Evolutionary conservation across 2,113 vertebrate genomes (phyloP), one percentile per base, ranked within the genome.

Genomic region (Tachuris rubrigastra): DNA sequence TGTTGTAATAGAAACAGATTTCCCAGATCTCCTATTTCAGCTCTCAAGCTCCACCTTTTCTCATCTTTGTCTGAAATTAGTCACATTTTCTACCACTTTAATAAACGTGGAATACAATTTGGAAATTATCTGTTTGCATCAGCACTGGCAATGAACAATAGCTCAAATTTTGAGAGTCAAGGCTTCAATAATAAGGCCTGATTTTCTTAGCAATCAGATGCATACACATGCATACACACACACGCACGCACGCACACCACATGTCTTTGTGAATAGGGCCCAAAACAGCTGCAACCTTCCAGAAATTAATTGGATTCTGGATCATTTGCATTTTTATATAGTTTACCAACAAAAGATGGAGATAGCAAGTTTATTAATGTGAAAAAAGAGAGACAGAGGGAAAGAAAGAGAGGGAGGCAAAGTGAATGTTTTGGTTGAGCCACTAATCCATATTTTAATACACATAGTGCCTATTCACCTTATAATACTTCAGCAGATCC

Each of bases 301-400:
- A 95, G 94, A 97, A 97, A 97, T 97, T 97, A 95, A 97, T 97
- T 98, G 95, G 94, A 97, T 98, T 97, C 96, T 90, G 92, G 95
- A 91, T 98, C 93, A 98, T 98, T 97, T 97, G 98, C 98, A 97
- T 97, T 97, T 97, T 98, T 96, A 97, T 96, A 96, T 92, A 91
- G 96, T 97, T 97, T 97, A 97, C 97, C 96, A 97, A 97, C 97
- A 97, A 97, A 97, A 97, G 97, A 96, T 83, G 89, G 95, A 95
- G 96, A 95, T 93, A 95, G 93, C 79, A 88, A 96, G 93, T 97
- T 93, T 97, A 97, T 96, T 97, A 97, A 95, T 63, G 94, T 96
- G 86, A 39, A 92, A 84, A 82, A 76, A 83, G 46, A 90, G 87
- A 95, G 77, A 71, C 35, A 90, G 71, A 84, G 20, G 49, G 71